Conservation (phyloP, 1,140 invertebrate genomes). For the Pararge aegeria region DNA sequence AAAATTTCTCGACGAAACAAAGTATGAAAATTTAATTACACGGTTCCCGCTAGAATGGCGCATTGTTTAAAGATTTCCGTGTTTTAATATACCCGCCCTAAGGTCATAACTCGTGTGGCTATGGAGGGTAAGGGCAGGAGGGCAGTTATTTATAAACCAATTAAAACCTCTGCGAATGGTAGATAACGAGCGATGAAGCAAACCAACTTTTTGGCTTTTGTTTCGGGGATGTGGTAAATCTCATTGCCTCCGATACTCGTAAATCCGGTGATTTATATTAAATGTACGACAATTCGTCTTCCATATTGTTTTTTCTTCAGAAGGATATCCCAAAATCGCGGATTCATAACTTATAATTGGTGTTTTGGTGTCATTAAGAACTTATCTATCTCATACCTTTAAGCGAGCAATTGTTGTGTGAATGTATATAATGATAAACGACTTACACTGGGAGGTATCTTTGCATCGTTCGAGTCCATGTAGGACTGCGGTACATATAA, state of each 20-base stretch:
- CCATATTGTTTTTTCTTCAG: no score
- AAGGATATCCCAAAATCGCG: no score
- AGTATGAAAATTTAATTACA: slow-evolving; percentile 52
- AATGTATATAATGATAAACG: no score
- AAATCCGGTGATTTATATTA: slow-evolving; percentile 1
- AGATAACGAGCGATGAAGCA: slow-evolving; percentile 38
- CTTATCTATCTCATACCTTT: no score
- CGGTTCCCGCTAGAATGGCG: slow-evolving; percentile 30
- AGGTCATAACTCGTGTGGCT: slow-evolving; percentile 55
- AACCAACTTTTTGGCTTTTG: slow-evolving; percentile 31
- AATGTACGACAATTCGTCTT: not conserved
- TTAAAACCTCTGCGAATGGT: slow-evolving; percentile 56
- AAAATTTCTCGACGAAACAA: slow-evolving; percentile 31
- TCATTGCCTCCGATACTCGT: slow-evolving; percentile 8
- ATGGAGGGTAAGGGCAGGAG: slow-evolving; percentile 45
- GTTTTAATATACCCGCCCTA: slow-evolving; percentile 57
- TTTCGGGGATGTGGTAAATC: slow-evolving; percentile 19
- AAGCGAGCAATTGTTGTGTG: no score
- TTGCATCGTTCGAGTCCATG: no score
- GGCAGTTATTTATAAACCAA: slow-evolving; percentile 72
- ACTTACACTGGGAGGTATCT: no score
- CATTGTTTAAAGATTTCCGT: slow-evolving; percentile 62
- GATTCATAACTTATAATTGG: no score
- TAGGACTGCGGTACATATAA: no score
- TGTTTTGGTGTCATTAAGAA: no score